Evolutionary conservation across 2,113 vertebrate genomes (phyloP), one percentile per base, ranked within the genome.

Genomic region (Spea multiplicata): DNA sequence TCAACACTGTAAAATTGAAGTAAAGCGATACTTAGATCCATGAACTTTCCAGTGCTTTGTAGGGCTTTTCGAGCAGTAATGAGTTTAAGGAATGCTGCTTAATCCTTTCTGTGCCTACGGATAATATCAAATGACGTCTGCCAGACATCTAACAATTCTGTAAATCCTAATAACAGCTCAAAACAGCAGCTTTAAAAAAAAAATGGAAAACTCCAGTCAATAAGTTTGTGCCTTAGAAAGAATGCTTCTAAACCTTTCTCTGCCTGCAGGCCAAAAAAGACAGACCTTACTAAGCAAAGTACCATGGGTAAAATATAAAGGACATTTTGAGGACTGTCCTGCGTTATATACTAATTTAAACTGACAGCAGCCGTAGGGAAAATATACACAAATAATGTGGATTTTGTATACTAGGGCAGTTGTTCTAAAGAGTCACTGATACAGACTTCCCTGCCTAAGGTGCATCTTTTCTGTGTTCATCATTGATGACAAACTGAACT

Each of bases 81-180:
- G 77, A 80, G 77, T 80, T 80, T 73, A 80, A 80, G 77, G 77
- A 80, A 80, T 80, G 77, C 77, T 73, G 64, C 71, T 68, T 80
- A 80, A 80, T 80, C 77, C 77, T 55, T 57, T 80, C 77, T 67
- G 67, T 73, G 77, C 77, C 77, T 80, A 70, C 64, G 77, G 77
- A 80, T 80, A 80, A 80, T 80, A 80, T 73, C 77, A 80, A 67
- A 80, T 80, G 77, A 80, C 64, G 70, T 80, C 77, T 80, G 77
- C 71, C 77, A 80, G 77, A 80, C 77, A 80, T 80, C 77, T 80
- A 73, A 80, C 71, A 67, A 73, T 80, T 80, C 64, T 30, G 77
- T 73, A 80, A 80, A 80, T 80, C 77, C 77, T 45, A 80, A 80
- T 80, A 80, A 80, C 70, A 61, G 77, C 77, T 80, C 66, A 73